These are phyloP conservation scores for Cebus imitator DNA, from an alignment of 2,113 vertebrate genomes.

Conservation along the genomic window DNA sequence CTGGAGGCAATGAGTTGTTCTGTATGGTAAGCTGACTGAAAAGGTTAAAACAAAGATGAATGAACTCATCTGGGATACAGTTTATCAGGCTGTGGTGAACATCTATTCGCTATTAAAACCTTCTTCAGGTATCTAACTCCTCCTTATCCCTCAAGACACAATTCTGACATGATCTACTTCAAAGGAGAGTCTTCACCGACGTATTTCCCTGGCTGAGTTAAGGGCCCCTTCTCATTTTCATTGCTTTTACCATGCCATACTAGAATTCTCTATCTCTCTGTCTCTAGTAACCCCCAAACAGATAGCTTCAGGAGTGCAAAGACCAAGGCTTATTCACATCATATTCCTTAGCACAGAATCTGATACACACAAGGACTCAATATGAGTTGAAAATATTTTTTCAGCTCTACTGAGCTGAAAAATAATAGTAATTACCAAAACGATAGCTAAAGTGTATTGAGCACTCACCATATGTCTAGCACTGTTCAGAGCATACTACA, in stretches of 20 bases:
- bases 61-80: neutral
- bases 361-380: neutral
- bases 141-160: neutral
- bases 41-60: neutral
- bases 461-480: neutral
- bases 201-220: neutral
- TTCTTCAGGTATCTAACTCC: neutral
- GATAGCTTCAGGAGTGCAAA: neutral
- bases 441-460: neutral
- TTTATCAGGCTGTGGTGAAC: neutral
- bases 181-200: neutral
- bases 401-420: neutral
- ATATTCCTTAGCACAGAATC: neutral
- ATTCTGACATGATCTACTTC: neutral
- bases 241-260: neutral
- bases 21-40: neutral
- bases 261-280: neutral
- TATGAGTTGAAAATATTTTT: neutral
- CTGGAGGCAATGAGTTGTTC: neutral
- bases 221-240: neutral
- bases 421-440: neutral
- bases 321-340: neutral
- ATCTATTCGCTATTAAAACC: neutral
- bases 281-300: neutral
- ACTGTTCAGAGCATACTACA: neutral